Base-by-base conservation (phyloP, 2,797 vertebrate genomes). In the Poecilia velifera region DNA sequence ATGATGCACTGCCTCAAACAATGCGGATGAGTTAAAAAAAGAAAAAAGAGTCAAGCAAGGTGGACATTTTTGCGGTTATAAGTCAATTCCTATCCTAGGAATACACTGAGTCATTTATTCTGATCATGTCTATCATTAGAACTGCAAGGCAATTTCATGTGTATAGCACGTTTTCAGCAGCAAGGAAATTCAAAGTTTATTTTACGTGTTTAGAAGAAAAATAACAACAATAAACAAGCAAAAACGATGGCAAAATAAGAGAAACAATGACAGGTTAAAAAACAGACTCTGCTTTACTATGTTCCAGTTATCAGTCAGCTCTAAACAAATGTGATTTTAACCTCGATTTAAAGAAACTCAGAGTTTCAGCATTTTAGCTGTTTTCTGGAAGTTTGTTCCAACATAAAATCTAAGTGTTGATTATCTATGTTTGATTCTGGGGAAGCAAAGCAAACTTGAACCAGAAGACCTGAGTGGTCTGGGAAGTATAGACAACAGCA, bases 1-100 rank as follows among this genome's bases (percentile, higher is more conserved):
- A 51, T 78, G 75, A 57, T 74, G 49, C 14, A 59, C 62, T 79
- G 77, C 82, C 66, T 84, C 82, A 31, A 86, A 87, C 86, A 68
- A 91, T 84, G 85, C 59, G 84, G 83, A 88, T 82, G 0, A 75
- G n/a, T 28, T 76, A 22, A 76, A 39, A 34, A 25, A 34, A 71
- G 10, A 73, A 41, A 55, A 57, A 77, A 47, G 77, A 66, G 34
- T 6, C 66, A 49, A 25, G n/a, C 41, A 43, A 47, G 16, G 41
- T 31, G 78, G 62, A 82, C 53, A 59, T 13, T 74, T 79, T 53
- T 68, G 36, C 43, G 9, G 43, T 68, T 86, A 79, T 53, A 28
- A 36, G 45, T 85, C 78, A 14, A 82, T 80, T 80, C n/a, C 80
- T 76, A 78, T 86, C 46, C 45, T 49, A 77, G 66, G 78, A 73